phyloP scores from a whole-genome alignment of 2,797 vertebrate genomes.

The Hypotaenidia okinawae region DNA sequence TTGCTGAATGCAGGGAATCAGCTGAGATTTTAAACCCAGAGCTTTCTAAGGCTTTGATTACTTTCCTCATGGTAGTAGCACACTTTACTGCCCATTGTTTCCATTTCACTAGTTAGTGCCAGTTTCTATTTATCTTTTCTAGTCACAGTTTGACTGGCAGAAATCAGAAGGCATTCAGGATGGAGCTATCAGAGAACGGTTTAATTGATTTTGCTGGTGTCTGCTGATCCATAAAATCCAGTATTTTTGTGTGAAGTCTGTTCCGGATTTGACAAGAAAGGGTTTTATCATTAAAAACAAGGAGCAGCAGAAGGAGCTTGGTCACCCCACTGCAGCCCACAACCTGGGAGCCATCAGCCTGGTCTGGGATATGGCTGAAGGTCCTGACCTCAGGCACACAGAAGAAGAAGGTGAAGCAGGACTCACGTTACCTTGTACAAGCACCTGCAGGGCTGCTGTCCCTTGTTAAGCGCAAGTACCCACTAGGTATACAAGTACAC shows the following conservation, averaged over 20 bases:
- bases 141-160: fast-evolving
- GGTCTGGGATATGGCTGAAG: not conserved
- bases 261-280: not conserved
- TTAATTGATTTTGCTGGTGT: not conserved
- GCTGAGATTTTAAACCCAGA: not conserved
- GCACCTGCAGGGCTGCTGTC: not conserved
- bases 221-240: not conserved
- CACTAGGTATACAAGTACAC: not conserved
- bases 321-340: not conserved
- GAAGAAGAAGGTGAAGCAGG: not conserved
- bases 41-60: not conserved
- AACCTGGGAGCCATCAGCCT: not conserved
- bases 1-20: not conserved
- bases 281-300: not conserved
- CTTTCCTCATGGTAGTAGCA: not conserved
- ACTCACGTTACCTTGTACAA: not conserved
- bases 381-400: not conserved
- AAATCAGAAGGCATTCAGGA: not conserved
- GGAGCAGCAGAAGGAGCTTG: not conserved
- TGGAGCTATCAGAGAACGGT: not conserved
- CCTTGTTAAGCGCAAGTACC: not conserved
- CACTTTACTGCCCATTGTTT: not conserved
- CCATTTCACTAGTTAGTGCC: not conserved
- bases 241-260: not conserved
- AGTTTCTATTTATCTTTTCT: not conserved